Base-by-base conservation (phyloP, 2,888 invertebrate genomes). In the Argynnis bischoffii region DNA sequence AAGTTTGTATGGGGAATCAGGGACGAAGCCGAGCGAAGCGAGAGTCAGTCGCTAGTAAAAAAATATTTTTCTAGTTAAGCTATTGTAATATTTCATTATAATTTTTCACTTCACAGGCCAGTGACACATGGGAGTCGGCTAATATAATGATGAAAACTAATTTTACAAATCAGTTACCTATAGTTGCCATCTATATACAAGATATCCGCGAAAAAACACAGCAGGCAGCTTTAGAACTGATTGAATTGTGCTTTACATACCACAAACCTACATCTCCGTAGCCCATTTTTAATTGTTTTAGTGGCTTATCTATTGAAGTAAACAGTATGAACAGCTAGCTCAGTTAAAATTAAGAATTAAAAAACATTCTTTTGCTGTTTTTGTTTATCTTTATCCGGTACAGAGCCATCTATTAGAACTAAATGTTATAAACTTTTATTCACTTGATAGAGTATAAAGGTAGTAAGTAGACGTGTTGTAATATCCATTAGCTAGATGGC, bases 221-320 rank as follows among this genome's bases (percentile, higher is more conserved):
- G 1, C 16, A 59, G 15, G 48, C 26, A 31, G 47, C 26, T 48
- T 14, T 59, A 31, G 26, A 59, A 31, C 6, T 59, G 4, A 13
- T n/a, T n/a, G 59, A 59, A 48, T 14, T 59, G 13, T 59, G 59
- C 16, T 59, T 59, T 16, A 14, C 48, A 16, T 48, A 59, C n/a
- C n/a, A 48, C 6, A 59, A 59, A 8, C 55, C 35, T 21, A n/a
- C n/a, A 11, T 48, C 47, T 31, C 47, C 2, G 2, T 48, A 26
- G 21, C 14, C 21, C 3, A 21, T 26, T 18, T 46, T 2, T 46
- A 46, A 41, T 56, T 13, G 6, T 13, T 13, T 6, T 41, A 16
- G 11, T 41, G 8, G 11, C 16, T 35, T 35, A 55, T 41, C 16
- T 41, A 21, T 26, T 54, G 1, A n/a, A n/a, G 8, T 55, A 26